Evolutionary conservation across 2,113 vertebrate genomes (phyloP).

Genomic region (Tapirus terrestris): DNA sequence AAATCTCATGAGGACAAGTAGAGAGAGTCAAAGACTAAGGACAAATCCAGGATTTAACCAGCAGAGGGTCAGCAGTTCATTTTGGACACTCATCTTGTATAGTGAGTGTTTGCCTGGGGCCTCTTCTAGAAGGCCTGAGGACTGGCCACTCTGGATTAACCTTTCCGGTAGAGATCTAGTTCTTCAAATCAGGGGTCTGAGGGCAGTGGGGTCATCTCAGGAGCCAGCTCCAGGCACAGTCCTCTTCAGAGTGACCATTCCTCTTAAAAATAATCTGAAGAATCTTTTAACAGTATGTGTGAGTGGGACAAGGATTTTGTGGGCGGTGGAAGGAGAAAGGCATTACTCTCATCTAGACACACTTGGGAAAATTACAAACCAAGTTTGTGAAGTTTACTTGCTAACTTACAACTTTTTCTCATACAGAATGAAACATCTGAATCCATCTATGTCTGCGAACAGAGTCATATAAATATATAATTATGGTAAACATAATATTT

Average conservation of each 20-base stretch:
- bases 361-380: not conserved
- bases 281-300: not conserved
- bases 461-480: not conserved
- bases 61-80: not conserved
- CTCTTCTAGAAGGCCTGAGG: not conserved
- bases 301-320: not conserved
- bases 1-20: not conserved
- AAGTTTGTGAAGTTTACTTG: not conserved
- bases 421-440: not conserved
- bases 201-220: not conserved
- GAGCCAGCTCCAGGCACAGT: not conserved
- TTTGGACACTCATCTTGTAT: fast-evolving
- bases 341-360: not conserved
- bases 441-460: not conserved
- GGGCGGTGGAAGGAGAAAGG: too few species aligned
- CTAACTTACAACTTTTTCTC: not conserved
- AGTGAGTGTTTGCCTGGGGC: not conserved
- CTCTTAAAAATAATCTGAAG: not conserved
- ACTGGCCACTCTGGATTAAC: too few species aligned
- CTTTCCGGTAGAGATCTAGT: not conserved
- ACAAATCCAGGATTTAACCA: not conserved
- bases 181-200: not conserved
- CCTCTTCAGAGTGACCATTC: not conserved
- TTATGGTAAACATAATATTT: not conserved
- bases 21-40: not conserved